Evolutionary conservation across 2,888 invertebrate genomes (phyloP).

Genomic region (Drosophila monieri): DNA sequence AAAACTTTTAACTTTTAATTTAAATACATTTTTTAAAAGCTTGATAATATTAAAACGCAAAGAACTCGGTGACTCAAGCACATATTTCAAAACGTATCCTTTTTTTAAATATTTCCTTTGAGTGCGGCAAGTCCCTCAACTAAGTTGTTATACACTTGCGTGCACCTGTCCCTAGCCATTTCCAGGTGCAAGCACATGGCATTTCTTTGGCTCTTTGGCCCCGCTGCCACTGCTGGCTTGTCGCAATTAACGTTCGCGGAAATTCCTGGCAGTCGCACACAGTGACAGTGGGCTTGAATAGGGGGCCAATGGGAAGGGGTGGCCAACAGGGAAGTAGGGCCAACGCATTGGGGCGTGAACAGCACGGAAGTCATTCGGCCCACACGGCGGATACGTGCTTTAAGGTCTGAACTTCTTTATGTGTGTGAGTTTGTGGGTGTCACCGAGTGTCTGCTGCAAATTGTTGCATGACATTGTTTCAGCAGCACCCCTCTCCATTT

Average conservation of each 20-base stretch:
- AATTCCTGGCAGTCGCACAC: conserved; percentile 63
- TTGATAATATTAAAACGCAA: too few relatives aligned
- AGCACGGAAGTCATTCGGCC: conserved; percentile 76
- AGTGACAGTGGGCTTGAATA: conserved; percentile 27
- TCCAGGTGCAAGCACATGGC: conserved; percentile 47
- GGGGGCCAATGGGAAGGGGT: conserved; percentile 13
- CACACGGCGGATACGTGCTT: conserved; percentile 69
- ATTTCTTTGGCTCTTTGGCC: conserved; percentile 62
- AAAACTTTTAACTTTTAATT: too few relatives aligned
- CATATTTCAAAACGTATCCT: background rate
- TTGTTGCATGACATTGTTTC: conserved; percentile 47
- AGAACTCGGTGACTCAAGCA: too few relatives aligned
- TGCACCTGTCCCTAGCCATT: conserved; percentile 34
- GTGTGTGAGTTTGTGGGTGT: conserved; percentile 9
- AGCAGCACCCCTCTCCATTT: conserved; percentile 2
- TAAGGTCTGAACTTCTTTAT: conserved; percentile 60
- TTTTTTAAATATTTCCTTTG: conserved; percentile 41
- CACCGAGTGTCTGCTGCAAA: conserved; percentile 39
- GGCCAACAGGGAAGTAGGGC: conserved; percentile 27
- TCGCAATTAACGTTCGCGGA: conserved; percentile 79
- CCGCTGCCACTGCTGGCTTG: conserved; percentile 64
- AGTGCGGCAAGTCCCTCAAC: conserved; percentile 44
- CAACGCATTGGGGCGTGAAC: conserved; percentile 69
- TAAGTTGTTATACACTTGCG: conserved; percentile 44
- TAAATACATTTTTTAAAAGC: too few relatives aligned